Evolutionary conservation across 1,140 invertebrate genomes (phyloP).

Genomic region (Drosophila pallidifrons): DNA sequence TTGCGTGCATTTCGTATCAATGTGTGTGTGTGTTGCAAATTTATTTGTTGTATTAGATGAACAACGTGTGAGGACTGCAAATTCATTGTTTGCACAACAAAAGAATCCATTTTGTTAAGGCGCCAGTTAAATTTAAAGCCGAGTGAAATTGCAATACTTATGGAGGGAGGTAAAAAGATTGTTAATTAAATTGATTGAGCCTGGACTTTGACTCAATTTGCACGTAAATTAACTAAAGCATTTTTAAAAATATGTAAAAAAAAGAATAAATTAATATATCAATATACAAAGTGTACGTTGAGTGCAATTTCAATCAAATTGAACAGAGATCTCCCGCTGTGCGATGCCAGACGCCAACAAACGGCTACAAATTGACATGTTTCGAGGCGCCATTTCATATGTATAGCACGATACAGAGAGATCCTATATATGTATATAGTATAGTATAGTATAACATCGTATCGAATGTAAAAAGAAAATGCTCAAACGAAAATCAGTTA

Average conservation of each 20-base stretch:
- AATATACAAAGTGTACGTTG: constrained; percentile 78
- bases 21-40: constrained; percentile 2
- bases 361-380: constrained; percentile 77
- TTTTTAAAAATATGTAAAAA: constrained; percentile 48
- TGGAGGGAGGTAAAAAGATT: constrained; percentile 13
- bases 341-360: constrained; percentile 66
- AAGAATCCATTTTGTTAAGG: constrained; percentile 1
- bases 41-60: constrained; percentile 23
- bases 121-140: constrained; percentile 31
- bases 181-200: constrained; percentile 67
- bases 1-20: background rate
- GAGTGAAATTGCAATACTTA: background rate
- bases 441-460: constrained; percentile 2
- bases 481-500: constrained; percentile 78
- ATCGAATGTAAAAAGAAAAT: constrained; percentile 69
- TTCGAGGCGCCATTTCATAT: constrained; percentile 57
- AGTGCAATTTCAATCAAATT: constrained; percentile 80
- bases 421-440: constrained; percentile 6
- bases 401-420: constrained; percentile 2
- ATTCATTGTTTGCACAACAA: constrained; percentile 29
- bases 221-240: constrained; percentile 73
- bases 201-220: constrained; percentile 72
- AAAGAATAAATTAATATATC: constrained; percentile 78
- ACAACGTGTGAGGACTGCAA: constrained; percentile 26
- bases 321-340: constrained; percentile 71